phyloP scores from a whole-genome alignment of 2,888 invertebrate species.

The Agrochola lota region DNA sequence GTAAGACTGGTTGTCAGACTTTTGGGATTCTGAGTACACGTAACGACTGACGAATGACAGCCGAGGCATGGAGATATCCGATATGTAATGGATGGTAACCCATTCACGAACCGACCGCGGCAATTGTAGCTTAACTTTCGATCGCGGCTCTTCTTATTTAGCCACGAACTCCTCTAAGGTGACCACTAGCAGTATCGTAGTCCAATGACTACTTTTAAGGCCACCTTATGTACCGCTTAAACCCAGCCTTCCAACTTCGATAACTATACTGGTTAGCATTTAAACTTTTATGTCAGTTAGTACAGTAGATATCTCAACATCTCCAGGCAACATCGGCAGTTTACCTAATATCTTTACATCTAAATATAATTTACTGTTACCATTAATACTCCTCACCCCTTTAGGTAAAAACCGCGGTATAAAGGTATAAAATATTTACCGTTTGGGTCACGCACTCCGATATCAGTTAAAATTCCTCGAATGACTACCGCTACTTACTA shows the following conservation, averaged over 20 bases:
- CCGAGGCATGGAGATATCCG: neutral
- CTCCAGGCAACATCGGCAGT: constrained; percentile 3
- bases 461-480: constrained; percentile 70
- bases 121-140: neutral
- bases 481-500: constrained; percentile 59
- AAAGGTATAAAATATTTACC: constrained; percentile 49
- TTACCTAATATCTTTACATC: constrained; percentile 28
- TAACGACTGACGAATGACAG: neutral
- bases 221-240: neutral
- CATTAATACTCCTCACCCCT: constrained; percentile 24
- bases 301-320: constrained; percentile 26
- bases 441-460: constrained; percentile 57
- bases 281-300: constrained; percentile 16
- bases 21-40: neutral
- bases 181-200: neutral
- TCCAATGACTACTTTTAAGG: neutral
- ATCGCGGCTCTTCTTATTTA: neutral
- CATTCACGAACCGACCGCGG: neutral
- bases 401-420: constrained; percentile 36
- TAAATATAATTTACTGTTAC: constrained; percentile 47
- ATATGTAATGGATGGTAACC: neutral
- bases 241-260: neutral
- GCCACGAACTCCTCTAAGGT: neutral
- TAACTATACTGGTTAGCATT: constrained; percentile 3
- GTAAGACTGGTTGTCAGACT: too few relatives aligned